Percentiles rank a stretch among this genome's conserved stretches.
phyloP scores from a whole-genome alignment of 2,888 invertebrate species.

The Trachelus iudaicus region DNA sequence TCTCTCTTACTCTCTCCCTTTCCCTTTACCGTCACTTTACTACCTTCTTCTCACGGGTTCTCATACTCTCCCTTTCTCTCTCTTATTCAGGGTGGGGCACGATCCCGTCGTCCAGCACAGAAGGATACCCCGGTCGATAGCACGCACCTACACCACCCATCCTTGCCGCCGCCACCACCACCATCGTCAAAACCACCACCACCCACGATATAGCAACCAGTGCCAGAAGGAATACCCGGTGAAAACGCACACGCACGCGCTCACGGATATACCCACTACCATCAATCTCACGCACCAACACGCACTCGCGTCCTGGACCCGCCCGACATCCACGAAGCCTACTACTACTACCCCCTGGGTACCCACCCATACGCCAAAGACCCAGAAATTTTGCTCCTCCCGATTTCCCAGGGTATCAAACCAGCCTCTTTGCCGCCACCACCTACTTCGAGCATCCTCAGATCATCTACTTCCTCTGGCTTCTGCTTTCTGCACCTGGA shows the following conservation, averaged over 20 bases:
- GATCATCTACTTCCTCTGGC: neutral
- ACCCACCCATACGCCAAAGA: neutral
- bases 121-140: conserved; percentile 59
- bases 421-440: neutral
- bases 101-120: conserved; percentile 31
- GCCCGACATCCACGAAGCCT: neutral
- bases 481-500: neutral
- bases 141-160: conserved; percentile 47
- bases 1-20: conserved; percentile 9
- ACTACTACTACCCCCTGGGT: neutral
- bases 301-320: neutral
- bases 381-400: neutral
- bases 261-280: neutral
- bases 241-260: neutral
- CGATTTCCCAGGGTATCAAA: neutral
- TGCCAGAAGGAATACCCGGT: neutral
- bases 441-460: neutral
- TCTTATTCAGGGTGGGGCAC: conserved; percentile 48
- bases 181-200: neutral
- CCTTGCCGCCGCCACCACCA: neutral
- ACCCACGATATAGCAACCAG: neutral
- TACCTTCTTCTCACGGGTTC: conserved; percentile 12
- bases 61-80: conserved; percentile 22
- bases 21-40: conserved; percentile 27
- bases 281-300: neutral